Conservation (phyloP, 1,140 invertebrate genomes). For the Choristoneura fumiferana region DNA sequence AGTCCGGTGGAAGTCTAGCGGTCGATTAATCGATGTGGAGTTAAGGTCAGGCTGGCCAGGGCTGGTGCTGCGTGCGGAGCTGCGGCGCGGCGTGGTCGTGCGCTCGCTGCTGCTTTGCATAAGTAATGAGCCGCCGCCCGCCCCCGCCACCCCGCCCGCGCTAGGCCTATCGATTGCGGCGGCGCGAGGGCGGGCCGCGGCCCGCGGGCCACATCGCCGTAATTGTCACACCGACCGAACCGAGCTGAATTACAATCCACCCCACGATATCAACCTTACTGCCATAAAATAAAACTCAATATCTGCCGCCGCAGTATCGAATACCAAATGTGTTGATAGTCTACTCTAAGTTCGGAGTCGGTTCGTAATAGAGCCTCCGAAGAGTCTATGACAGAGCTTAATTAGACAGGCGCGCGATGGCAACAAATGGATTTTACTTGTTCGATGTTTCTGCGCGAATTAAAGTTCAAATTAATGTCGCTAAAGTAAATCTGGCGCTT, state of each 20-base stretch:
- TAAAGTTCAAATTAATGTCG: conserved; percentile 41
- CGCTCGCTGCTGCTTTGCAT: conserved; percentile 67
- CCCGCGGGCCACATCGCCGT: conserved; percentile 68
- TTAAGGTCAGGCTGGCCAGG: conserved; percentile 34
- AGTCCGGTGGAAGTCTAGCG: conserved; percentile 11
- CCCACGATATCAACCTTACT: conserved; percentile 61
- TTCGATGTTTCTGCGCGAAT: conserved; percentile 57
- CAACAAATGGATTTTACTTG: conserved; percentile 76
- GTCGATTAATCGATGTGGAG: conserved; percentile 33
- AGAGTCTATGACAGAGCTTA: conserved; percentile 77
- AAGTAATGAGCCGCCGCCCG: conserved; percentile 63
- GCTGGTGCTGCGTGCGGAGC: conserved; percentile 2
- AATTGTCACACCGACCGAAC: conserved; percentile 75
- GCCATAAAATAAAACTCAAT: conserved; percentile 56
- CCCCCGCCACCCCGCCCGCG: conserved; percentile 39
- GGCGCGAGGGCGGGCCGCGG: conserved; percentile 44
- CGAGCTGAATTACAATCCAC: conserved; percentile 60
- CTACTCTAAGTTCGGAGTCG: conserved; percentile 71
- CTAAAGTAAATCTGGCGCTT: conserved; percentile 31
- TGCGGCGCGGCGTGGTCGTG: conserved; percentile 29
- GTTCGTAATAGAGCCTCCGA: conserved; percentile 77
- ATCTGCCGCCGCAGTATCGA: conserved; percentile 43
- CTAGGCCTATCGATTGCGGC: conserved; percentile 76
- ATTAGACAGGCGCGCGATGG: conserved; percentile 74
- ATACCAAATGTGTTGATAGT: conserved; percentile 72